Evolutionary conservation across 2,113 vertebrate species (phyloP), one percentile per base, ranked within the genome.

Genomic region (Sinocyclocheilus grahami): DNA sequence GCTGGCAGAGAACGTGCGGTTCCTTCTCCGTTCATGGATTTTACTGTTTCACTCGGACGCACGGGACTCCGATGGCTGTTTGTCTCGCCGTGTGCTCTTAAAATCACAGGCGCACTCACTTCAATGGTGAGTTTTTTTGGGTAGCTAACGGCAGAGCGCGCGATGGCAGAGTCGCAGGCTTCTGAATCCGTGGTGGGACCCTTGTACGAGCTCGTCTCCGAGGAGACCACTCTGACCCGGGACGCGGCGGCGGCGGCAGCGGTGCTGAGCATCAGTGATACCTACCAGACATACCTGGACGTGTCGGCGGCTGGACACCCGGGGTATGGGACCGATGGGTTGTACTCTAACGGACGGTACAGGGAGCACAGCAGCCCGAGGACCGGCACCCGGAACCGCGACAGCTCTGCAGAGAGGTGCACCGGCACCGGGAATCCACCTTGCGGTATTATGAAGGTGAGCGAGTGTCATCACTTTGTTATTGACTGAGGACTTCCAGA

Each of bases 401-500:
- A 97, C 89, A 91, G 93, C 90, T 97, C 96, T 46, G 90, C 92
- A 2, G 96, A 97, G 88, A 94, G 96, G 69, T 95, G 89, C 87
- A 95, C 92, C 60, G 93, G 89, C 82, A 89, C 92, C 79, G 94
- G 92, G 84, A 93, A 88, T 90, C 89, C 95, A 90, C 95, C 95
- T 87, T 95, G 95, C 93, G 95, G 96, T 91, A 97, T 97, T 90
- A 97, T 97, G 96, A 97, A 97, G 96, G 96, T 96, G 91, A 92
- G 95, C 92, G 84, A 77, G 84, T 77, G 74, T 60, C 22, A 72
- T 86, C 65, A 60, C 33, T 72, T 53, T 72, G 42, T 69, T 71
- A 72, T 67, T 62, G 67, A 55, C 75, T 85, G 60, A 67, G 62
- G 77, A 86, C 79, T 86, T 86, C 58, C 14, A 30, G 62, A 85